Evolutionary conservation across 2,888 invertebrate genomes (phyloP).

Genomic region (Mythimna ferrago): DNA sequence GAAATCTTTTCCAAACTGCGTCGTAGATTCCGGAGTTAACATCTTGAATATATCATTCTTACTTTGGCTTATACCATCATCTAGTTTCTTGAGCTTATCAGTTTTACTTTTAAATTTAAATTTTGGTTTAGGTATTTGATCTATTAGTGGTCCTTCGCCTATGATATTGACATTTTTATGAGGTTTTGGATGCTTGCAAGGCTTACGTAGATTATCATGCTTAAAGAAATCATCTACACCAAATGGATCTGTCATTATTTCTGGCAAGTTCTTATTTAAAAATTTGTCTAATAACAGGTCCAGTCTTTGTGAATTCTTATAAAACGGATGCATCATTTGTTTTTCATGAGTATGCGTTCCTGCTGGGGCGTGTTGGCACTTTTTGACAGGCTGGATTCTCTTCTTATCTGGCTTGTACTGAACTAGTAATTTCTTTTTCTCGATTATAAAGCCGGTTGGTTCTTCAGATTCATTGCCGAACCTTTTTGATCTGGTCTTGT

Average conservation of each 20-base stretch:
- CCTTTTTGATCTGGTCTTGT: slow-evolving; percentile 60
- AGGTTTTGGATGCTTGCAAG: slow-evolving; percentile 58
- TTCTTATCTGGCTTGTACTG: slow-evolving; percentile 70
- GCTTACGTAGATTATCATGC: slow-evolving; percentile 49
- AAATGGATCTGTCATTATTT: slow-evolving; percentile 65
- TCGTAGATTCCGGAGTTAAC: slow-evolving; percentile 2
- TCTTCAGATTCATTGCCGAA: slow-evolving; percentile 43
- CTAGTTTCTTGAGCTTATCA: background rate
- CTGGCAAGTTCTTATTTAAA: slow-evolving; percentile 71
- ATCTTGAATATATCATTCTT: slow-evolving; percentile 9
- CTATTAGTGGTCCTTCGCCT: background rate
- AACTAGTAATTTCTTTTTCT: slow-evolving; percentile 75
- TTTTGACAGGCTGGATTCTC: slow-evolving; percentile 66
- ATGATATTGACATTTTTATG: slow-evolving; percentile 33
- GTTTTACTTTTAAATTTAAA: background rate
- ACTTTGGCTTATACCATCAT: too few species aligned
- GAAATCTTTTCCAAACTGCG: slow-evolving; percentile 36
- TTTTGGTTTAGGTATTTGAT: slow-evolving; percentile 46
- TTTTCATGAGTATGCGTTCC: slow-evolving; percentile 75
- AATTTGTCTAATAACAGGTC: slow-evolving; percentile 77
- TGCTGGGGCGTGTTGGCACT: slow-evolving; percentile 77
- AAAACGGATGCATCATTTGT: slow-evolving; percentile 79
- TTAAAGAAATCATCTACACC: slow-evolving; percentile 62
- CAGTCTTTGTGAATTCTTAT: slow-evolving; percentile 77
- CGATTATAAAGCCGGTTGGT: slow-evolving; percentile 72